Base-by-base conservation (phyloP, 2,888 invertebrate genomes). In the Ectemnius cavifrons region DNA sequence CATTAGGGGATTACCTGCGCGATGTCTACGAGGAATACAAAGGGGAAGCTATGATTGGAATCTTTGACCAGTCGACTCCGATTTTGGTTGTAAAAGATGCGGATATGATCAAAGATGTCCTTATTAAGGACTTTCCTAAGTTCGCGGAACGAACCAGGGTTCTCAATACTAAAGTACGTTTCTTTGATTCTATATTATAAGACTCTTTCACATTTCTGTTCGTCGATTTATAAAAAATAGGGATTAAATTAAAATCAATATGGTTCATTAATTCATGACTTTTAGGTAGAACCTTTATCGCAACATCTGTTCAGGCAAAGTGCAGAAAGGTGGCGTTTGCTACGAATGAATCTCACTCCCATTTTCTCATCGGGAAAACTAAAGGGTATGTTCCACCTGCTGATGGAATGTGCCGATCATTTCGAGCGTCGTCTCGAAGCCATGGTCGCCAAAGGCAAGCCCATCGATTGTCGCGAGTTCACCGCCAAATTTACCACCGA, bases 361-460 rank as follows among this genome's bases (percentile, higher is more conserved):
- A 88, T 91, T 2, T 93, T 93, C 79, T 91, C 92, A 1, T 91
- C 91, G 0, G 92, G 92, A 2, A 92, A 92, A 83, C 87, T 93
- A 73, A 92, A 91, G 82, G 86, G 87, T n/a, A 92, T 92, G 92
- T 92, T 91, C 73, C 81, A 87, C 49, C 84, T 91, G 11, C 75
- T 92, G 6, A 71, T 87, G 18, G 87, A 90, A 52, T 91, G 91
- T 66, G 84, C 87, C 0, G 77, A 88, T 11, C 81, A 89, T 63
- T 85, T 92, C 5, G 85, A 86, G n/a, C 71, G 75, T 0, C 87
- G 88, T 76, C 49, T 91, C 27, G 79, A 87, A 1, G 64, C 65
- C 11, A 23, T 82, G 4, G 76, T 78, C 0, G 67, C 46, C 8
- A 77, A 72, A 11, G 70, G 74, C 13, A 81, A 85, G 49, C 59